Percentiles rank a stretch among this genome's conserved stretches.
These are phyloP conservation scores for Phocoena phocoena DNA, from an alignment of 2,113 vertebrate genomes.

Conservation along the genomic window DNA sequence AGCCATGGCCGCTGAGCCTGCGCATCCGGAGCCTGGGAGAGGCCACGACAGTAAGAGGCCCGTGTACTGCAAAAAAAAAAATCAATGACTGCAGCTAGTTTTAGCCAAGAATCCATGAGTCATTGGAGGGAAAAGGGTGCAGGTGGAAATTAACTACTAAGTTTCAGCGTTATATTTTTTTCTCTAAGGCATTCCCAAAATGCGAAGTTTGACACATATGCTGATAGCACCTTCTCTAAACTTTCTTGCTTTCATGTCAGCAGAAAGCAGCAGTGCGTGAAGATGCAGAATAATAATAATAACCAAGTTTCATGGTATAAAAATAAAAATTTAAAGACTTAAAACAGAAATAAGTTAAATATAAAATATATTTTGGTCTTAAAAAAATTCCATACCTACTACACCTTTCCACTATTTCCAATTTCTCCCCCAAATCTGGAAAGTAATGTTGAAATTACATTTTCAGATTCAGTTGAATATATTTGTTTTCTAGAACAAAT, in stretches of 20 bases:
- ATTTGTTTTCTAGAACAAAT: slow-evolving; percentile 24
- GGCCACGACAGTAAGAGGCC: too few relatives aligned
- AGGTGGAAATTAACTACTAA: slow-evolving; percentile 37
- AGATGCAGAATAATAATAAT: neutral
- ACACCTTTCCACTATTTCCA: neutral
- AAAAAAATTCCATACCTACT: neutral
- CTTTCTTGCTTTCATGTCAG: neutral
- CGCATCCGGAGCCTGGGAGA: too few relatives aligned
- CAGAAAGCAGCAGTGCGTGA: neutral
- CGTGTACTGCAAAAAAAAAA: neutral
- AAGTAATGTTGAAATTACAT: slow-evolving; percentile 22
- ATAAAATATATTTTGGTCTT: neutral
- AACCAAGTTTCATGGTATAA: neutral
- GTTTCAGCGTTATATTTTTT: neutral
- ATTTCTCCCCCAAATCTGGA: neutral
- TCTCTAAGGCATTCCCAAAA: neutral
- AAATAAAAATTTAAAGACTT: neutral
- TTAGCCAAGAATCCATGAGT: neutral
- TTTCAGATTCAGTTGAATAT: neutral
- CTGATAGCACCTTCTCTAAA: neutral
- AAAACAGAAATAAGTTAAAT: neutral
- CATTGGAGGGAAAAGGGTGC: neutral
- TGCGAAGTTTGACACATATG: neutral
- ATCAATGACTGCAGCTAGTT: neutral
- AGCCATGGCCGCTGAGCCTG: too few relatives aligned